These are phyloP conservation scores for Mormyrus proboscirostris DNA, from an alignment of 2,797 vertebrate genomes.

Conservation along the genomic window DNA sequence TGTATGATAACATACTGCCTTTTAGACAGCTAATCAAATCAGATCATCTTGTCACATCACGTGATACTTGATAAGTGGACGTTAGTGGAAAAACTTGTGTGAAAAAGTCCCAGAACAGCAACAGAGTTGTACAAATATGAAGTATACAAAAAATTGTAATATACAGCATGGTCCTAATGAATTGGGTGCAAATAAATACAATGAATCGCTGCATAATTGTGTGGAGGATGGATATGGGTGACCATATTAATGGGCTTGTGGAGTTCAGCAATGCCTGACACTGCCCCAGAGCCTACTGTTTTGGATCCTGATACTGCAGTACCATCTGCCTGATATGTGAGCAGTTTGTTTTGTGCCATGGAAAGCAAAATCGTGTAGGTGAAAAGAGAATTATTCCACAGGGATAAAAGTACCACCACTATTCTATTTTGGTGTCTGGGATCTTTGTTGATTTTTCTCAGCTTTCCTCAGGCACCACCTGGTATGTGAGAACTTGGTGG, in stretches of 20 bases:
- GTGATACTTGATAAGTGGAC: background rate
- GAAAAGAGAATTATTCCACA: background rate
- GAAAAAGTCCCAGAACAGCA: background rate
- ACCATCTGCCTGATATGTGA: background rate
- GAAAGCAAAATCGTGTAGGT: background rate
- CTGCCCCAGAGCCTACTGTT: background rate
- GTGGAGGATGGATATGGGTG: background rate
- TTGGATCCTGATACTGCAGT: background rate
- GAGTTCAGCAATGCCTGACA: background rate
- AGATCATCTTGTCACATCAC: background rate
- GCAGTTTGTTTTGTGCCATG: background rate
- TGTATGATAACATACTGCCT: background rate
- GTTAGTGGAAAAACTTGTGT: background rate
- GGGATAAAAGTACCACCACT: background rate
- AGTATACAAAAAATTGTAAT: background rate
- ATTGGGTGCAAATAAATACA: background rate
- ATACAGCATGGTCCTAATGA: too few relatives aligned
- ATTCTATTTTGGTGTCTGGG: background rate
- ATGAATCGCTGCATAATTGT: background rate
- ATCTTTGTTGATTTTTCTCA: background rate
- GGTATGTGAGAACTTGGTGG: background rate
- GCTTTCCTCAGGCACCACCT: background rate
- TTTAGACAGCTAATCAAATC: background rate
- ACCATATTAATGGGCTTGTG: background rate
- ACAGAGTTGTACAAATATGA: background rate